Conservation (phyloP, 1,140 invertebrate genomes). For the Cydia splendana region DNA sequence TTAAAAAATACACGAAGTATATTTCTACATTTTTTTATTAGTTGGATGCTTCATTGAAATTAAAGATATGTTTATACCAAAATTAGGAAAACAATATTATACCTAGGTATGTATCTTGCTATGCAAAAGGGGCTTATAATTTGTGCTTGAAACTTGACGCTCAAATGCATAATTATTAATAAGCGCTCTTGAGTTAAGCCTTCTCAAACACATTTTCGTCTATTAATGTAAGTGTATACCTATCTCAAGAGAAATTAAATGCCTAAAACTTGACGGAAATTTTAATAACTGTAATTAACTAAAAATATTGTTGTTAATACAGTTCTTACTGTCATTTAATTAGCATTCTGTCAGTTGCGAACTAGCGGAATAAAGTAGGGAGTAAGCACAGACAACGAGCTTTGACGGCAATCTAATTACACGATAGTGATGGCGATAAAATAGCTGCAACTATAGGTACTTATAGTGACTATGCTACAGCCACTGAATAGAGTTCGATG, state of each 20-base stretch:
- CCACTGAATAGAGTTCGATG: slow-evolving; percentile 8
- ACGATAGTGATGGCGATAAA: slow-evolving; percentile 6
- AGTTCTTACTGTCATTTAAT: neutral
- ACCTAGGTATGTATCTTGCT: neutral
- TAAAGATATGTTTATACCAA: too few species aligned
- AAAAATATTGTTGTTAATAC: too few species aligned
- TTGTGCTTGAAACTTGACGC: neutral
- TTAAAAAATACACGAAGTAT: too few species aligned
- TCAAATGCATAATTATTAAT: neutral
- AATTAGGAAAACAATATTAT: neutral
- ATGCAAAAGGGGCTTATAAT: neutral
- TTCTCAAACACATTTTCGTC: slow-evolving; percentile 3
- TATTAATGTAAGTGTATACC: neutral
- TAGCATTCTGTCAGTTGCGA: neutral
- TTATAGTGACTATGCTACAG: neutral
- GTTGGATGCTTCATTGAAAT: too few species aligned
- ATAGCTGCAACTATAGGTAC: neutral
- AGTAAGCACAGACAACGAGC: neutral
- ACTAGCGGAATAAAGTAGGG: neutral
- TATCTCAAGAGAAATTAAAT: neutral
- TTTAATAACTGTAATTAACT: neutral
- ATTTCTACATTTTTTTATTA: too few species aligned
- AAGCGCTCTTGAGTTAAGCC: slow-evolving; percentile 12
- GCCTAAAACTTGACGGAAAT: too few species aligned
- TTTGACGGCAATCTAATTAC: neutral